These are phyloP conservation scores for Apis florea DNA, from an alignment of 1,140 invertebrate species.

Conservation along the genomic window DNA sequence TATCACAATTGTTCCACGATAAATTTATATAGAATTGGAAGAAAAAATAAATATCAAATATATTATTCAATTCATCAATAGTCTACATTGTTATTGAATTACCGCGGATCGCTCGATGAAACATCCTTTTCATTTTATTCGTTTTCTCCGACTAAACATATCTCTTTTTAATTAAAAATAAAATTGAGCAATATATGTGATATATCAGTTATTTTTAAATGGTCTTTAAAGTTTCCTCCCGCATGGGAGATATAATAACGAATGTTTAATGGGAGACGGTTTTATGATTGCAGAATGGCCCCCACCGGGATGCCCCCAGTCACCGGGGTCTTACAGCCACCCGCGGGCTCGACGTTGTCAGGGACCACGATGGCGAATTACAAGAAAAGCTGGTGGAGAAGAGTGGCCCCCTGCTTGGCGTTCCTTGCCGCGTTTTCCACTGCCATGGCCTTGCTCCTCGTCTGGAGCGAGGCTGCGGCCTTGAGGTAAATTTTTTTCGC, in stretches of 20 bases:
- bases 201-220: no score
- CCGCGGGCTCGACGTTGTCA: constrained; percentile 32
- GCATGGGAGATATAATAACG: not conserved
- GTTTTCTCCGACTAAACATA: no score
- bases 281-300: constrained; percentile 66
- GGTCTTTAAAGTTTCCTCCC: not conserved
- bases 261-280: not conserved
- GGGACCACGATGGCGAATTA: constrained; percentile 45
- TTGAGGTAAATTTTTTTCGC: constrained; percentile 66
- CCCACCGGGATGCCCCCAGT: constrained; percentile 55
- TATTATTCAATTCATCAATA: no score
- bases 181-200: no score
- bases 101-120: no score
- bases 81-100: no score
- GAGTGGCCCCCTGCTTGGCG: constrained; percentile 74
- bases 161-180: no score
- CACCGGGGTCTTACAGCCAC: constrained; percentile 38
- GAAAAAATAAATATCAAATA: no score
- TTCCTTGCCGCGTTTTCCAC: constrained; percentile 77
- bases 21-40: no score
- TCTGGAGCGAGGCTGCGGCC: constrained; percentile 76
- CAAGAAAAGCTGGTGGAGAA: constrained; percentile 72
- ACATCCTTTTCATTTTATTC: no score
- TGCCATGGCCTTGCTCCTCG: constrained; percentile 75
- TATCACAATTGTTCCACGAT: no score